Evolutionary conservation across 2,797 vertebrate genomes (phyloP).

Genomic region (Morelia viridis): DNA sequence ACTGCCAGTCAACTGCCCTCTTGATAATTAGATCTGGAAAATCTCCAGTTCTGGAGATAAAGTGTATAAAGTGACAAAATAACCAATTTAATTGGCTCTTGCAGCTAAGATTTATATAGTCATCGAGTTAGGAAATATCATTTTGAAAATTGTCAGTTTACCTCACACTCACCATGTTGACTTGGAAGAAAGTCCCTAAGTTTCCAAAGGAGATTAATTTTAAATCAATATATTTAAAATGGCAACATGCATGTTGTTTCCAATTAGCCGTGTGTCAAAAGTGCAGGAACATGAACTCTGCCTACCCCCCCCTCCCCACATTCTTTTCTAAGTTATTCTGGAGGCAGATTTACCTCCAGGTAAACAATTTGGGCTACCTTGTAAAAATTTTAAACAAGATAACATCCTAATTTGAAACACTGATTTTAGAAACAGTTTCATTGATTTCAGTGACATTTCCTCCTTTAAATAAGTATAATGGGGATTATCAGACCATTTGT

Average conservation of each 20-base stretch:
- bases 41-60: neutral
- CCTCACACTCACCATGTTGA: neutral
- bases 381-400: neutral
- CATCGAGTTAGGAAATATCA: neutral
- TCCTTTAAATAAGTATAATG: neutral
- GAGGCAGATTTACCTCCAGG: neutral
- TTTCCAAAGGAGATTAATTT: neutral
- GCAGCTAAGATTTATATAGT: constrained; percentile 11
- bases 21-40: neutral
- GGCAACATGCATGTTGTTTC: neutral
- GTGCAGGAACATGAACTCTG: neutral
- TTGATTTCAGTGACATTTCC: neutral
- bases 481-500: neutral
- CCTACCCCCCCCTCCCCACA: neutral
- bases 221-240: neutral
- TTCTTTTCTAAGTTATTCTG: neutral
- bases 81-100: neutral
- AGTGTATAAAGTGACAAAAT: neutral
- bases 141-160: neutral
- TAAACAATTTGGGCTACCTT: neutral
- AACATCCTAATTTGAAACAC: neutral
- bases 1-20: neutral
- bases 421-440: neutral
- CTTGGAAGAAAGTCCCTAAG: neutral
- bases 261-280: neutral